A percentile compares a stretch with the other conserved stretches of the same genome.
These are phyloP conservation scores for Carlito syrichta DNA, from an alignment of 2,113 vertebrate genomes.

Conservation along the genomic window DNA sequence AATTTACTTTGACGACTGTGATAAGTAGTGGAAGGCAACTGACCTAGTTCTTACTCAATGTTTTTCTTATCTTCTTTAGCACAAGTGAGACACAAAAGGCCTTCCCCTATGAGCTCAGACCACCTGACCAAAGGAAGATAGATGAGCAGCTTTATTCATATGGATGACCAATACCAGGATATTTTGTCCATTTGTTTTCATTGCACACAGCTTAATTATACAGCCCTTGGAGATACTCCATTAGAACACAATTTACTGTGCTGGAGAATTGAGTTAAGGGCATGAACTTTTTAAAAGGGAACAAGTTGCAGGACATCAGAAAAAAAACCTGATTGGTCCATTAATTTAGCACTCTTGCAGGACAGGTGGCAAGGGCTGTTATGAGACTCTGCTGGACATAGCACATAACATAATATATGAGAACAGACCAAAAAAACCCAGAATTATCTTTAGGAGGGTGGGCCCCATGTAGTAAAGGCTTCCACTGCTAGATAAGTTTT, in stretches of 20 bases:
- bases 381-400: not conserved
- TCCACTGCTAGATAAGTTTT: too few species aligned
- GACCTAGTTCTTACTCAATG: slow-evolving; percentile 44
- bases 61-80: slow-evolving; percentile 19
- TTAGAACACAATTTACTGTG: not conserved
- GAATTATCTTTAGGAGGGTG: too few species aligned
- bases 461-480: too few species aligned
- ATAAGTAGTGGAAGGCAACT: slow-evolving; percentile 37
- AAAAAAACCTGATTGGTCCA: not conserved
- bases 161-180: not conserved
- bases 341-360: not conserved
- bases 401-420: not conserved
- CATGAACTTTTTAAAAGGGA: not conserved
- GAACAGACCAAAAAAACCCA: too few species aligned
- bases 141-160: not conserved
- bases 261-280: not conserved
- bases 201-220: not conserved
- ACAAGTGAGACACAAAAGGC: slow-evolving; percentile 9
- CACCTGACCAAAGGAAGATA: not conserved
- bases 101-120: slow-evolving; percentile 3
- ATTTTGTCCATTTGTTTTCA: slow-evolving; percentile 5
- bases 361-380: not conserved
- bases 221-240: not conserved
- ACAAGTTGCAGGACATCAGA: not conserved
- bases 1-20: slow-evolving; percentile 31